These are phyloP conservation scores for Gastrophysa polygoni DNA, from an alignment of 2,888 invertebrate species.

Conservation along the genomic window DNA sequence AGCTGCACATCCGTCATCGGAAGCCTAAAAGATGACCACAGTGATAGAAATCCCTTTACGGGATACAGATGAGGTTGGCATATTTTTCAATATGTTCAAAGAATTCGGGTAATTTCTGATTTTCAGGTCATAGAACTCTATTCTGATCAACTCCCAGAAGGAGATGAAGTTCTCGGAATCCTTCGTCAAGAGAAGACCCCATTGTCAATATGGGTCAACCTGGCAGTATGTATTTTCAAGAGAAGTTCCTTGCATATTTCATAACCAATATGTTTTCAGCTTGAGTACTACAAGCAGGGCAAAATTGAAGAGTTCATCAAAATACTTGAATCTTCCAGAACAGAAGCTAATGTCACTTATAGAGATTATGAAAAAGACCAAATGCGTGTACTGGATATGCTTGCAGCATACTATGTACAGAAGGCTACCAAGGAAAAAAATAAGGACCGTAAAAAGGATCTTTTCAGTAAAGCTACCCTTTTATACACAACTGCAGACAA, in stretches of 20 bases:
- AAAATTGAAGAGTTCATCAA: conserved; percentile 93
- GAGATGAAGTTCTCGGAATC: conserved; percentile 94
- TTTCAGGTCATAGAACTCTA: conserved; percentile 92
- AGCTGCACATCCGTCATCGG: too few species aligned
- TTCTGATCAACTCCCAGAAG: conserved; percentile 92
- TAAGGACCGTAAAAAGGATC: conserved; percentile 91
- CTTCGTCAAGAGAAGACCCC: conserved; percentile 93
- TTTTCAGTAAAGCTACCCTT: conserved; percentile 95
- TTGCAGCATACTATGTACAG: conserved; percentile 98
- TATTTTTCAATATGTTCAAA: neutral
- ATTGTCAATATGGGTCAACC: conserved; percentile 92
- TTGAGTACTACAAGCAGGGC: conserved; percentile 95
- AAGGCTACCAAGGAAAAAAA: conserved; percentile 93
- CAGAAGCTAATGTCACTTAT: conserved; percentile 85
- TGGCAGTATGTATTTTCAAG: conserved; percentile 80
- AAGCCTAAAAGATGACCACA: conserved; percentile 62
- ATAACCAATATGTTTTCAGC: conserved; percentile 60
- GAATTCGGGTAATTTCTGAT: neutral
- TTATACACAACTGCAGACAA: conserved; percentile 99
- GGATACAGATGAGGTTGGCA: conserved; percentile 86
- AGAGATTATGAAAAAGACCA: conserved; percentile 94
- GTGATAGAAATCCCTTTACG: conserved; percentile 90
- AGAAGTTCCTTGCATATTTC: neutral
- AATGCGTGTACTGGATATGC: conserved; percentile 96
- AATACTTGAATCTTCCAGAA: conserved; percentile 86